Percentiles rank a stretch among this genome's conserved stretches.
phyloP scores from a whole-genome alignment of 2,888 invertebrate species.

The Heliconius erato region DNA sequence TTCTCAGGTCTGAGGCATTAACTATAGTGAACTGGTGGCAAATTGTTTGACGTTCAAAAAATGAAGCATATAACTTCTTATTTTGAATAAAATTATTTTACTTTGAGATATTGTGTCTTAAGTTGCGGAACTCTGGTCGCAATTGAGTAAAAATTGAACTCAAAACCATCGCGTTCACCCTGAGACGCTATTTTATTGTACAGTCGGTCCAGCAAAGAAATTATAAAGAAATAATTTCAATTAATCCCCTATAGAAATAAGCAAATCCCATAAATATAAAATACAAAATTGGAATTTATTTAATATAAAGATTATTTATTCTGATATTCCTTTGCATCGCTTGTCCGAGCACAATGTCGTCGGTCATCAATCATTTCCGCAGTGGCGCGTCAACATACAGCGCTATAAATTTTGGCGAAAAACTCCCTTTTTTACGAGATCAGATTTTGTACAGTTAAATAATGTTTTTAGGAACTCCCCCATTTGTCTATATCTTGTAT shows the following conservation, averaged over 20 bases:
- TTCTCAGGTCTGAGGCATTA: too few relatives aligned
- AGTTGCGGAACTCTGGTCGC: background rate
- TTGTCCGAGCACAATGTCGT: conserved; percentile 50
- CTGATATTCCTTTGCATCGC: conserved; percentile 37
- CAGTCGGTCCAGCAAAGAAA: background rate
- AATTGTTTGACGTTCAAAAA: too few relatives aligned
- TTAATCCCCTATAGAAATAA: background rate
- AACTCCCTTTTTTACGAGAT: conserved; percentile 46
- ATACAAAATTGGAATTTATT: conserved; percentile 18
- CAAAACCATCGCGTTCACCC: background rate
- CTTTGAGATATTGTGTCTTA: background rate
- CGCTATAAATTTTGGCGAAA: conserved; percentile 53
- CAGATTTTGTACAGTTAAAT: conserved; percentile 44
- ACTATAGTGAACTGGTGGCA: too few relatives aligned
- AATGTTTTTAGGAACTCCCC: conserved; percentile 38
- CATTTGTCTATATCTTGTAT: conserved; percentile 26
- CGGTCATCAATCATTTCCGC: conserved; percentile 60
- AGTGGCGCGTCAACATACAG: conserved; percentile 58
- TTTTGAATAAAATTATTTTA: too few relatives aligned
- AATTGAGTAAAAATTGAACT: background rate
- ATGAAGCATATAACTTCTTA: too few relatives aligned
- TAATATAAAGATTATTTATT: conserved; percentile 35
- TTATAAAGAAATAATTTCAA: background rate
- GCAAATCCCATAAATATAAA: background rate
- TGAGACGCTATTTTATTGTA: background rate